These are phyloP conservation scores for Drosophila mettleri DNA, from an alignment of 2,888 invertebrate genomes.

Conservation along the genomic window DNA sequence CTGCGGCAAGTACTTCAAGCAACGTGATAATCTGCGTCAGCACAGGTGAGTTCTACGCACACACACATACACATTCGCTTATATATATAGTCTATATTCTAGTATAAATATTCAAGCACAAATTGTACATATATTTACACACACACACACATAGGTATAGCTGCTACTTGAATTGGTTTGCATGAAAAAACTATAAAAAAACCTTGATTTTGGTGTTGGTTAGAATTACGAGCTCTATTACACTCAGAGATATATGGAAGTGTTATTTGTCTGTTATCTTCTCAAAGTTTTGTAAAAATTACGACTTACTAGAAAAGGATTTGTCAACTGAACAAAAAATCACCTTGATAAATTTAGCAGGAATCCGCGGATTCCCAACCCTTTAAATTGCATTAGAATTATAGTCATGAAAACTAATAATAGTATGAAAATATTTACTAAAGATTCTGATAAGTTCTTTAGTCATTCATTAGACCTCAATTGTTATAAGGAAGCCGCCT, in stretches of 20 bases:
- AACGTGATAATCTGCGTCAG: conserved; percentile 98
- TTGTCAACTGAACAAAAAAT: neutral
- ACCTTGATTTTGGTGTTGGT: conserved; percentile 53
- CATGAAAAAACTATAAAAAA: conserved; percentile 32
- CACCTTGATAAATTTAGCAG: conserved; percentile 2
- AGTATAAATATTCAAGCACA: conserved; percentile 8
- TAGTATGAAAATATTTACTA: conserved; percentile 1
- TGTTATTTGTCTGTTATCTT: neutral
- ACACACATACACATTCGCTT: conserved; percentile 20
- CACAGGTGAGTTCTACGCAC: conserved; percentile 90
- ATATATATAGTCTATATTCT: neutral
- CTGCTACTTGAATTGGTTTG: conserved; percentile 24
- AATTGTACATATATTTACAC: conserved; percentile 27
- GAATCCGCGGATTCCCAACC: neutral
- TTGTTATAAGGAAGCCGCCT: neutral
- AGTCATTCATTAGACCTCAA: neutral
- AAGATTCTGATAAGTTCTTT: conserved; percentile 11
- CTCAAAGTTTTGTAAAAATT: conserved; percentile 1
- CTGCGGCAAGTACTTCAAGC: conserved; percentile 98
- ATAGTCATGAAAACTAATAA: neutral
- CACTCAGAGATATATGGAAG: neutral
- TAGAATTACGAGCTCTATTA: conserved; percentile 2
- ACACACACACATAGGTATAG: neutral
- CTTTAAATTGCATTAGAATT: neutral
- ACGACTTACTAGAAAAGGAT: neutral